These are phyloP conservation scores for Colostygia pectinataria DNA, from an alignment of 2,888 invertebrate genomes.

Conservation along the genomic window DNA sequence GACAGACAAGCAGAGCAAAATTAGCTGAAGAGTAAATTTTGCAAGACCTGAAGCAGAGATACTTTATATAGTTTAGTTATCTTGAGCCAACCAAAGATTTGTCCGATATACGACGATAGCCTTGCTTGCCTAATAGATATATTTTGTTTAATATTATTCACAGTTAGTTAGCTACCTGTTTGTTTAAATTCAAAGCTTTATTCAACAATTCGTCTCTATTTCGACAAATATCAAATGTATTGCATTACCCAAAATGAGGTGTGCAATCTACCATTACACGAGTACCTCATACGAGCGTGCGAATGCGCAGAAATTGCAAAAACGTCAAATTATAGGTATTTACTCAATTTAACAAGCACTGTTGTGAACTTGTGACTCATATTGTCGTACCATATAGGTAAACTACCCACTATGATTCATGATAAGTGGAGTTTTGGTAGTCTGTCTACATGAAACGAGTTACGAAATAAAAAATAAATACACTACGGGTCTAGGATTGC, in stretches of 20 bases:
- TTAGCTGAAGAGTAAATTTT: no score
- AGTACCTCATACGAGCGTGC: slow-evolving; percentile 16
- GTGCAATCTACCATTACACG: slow-evolving; percentile 16
- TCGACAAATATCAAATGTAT: slow-evolving; percentile 23
- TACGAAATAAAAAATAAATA: slow-evolving; percentile 2
- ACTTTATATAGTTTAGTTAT: no score
- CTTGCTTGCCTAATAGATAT: no score
- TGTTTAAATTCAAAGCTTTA: not conserved
- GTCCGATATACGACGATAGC: no score
- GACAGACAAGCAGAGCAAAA: no score
- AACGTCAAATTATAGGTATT: slow-evolving; percentile 21
- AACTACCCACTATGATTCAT: slow-evolving; percentile 13
- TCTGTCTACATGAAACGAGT: slow-evolving; percentile 6
- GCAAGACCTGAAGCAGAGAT: no score
- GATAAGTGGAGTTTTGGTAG: slow-evolving; percentile 18
- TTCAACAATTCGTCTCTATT: not conserved
- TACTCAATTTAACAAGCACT: slow-evolving; percentile 14
- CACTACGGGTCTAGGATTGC: no score
- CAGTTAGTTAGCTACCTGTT: not conserved
- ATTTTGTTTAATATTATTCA: no score
- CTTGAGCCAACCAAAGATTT: no score
- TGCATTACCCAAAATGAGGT: slow-evolving; percentile 20
- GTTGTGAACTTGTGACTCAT: slow-evolving; percentile 15
- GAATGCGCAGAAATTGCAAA: slow-evolving; percentile 15
- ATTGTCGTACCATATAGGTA: slow-evolving; percentile 1